These are phyloP conservation scores for Pararge aegeria DNA, from an alignment of 1,140 invertebrate genomes.

Conservation along the genomic window DNA sequence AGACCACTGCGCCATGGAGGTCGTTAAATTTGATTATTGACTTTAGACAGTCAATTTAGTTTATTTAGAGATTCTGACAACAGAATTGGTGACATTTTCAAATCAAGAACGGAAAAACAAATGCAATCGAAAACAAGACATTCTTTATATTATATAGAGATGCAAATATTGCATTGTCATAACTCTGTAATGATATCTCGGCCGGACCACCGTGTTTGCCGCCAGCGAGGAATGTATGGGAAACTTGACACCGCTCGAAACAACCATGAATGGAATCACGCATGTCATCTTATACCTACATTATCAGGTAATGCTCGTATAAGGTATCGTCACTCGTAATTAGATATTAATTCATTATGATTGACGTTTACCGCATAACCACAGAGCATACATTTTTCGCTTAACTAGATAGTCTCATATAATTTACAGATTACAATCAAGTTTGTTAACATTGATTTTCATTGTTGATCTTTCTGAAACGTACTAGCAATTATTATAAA, in stretches of 20 bases:
- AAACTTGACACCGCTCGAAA: slow-evolving; percentile 44
- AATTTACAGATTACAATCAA: no score
- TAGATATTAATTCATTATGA: slow-evolving; percentile 5
- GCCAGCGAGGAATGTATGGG: slow-evolving; percentile 49
- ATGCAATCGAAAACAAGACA: background rate
- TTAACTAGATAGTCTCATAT: background rate
- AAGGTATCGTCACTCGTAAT: background rate
- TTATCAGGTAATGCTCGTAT: background rate
- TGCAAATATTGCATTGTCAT: slow-evolving; percentile 23
- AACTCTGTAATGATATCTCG: slow-evolving; percentile 26
- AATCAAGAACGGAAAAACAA: background rate
- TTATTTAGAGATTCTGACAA: no score
- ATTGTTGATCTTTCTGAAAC: no score
- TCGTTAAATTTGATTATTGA: no score
- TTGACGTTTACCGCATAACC: slow-evolving; percentile 2
- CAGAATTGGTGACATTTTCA: no score
- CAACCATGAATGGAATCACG: slow-evolving; percentile 44
- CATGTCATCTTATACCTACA: slow-evolving; percentile 11
- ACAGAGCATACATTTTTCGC: background rate
- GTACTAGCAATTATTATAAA: no score
- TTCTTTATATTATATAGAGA: slow-evolving; percentile 14
- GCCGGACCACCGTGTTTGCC: slow-evolving; percentile 40
- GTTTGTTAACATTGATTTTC: no score
- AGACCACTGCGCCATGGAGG: no score
- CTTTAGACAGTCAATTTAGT: no score